Evolutionary conservation across 35 echinoderm and acorn worm species (phyloP).

Genomic region (Anneissia japonica): DNA sequence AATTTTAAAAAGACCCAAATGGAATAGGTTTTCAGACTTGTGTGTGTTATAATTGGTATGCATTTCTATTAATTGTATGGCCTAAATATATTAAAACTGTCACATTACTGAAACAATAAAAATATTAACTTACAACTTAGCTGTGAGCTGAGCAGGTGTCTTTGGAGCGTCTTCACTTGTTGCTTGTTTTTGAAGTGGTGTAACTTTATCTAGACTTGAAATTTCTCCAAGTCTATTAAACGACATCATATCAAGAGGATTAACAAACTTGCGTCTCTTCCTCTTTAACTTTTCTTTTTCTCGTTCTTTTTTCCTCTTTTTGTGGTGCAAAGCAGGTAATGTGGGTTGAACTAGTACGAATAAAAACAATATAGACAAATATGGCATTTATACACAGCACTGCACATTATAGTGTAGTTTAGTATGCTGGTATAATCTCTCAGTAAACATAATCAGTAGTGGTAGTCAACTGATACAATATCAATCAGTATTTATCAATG

Average conservation of each 20-base stretch:
- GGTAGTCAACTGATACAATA: no score
- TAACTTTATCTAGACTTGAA: not conserved
- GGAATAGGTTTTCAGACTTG: not conserved
- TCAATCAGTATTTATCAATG: no score
- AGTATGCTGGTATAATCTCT: no score
- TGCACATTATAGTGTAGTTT: no score
- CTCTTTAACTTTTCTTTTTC: conserved; percentile 49
- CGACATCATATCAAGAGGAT: not conserved
- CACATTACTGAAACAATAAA: not conserved
- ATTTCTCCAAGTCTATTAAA: not conserved
- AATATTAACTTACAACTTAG: not conserved
- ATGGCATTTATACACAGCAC: no score
- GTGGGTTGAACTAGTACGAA: not conserved
- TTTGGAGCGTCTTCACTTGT: not conserved
- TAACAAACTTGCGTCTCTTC: conserved; percentile 38
- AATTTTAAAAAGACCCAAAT: not conserved
- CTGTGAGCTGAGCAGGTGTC: not conserved
- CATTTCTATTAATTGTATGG: no score
- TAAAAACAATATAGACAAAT: no score
- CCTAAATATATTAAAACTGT: no score
- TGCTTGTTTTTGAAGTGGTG: not conserved
- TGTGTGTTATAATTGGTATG: not conserved
- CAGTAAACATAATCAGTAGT: no score
- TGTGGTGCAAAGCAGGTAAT: not conserved
- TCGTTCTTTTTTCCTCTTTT: conserved; percentile 44